Conservation (phyloP, 1,140 invertebrate genomes). For the Chironomus tepperi region DNA sequence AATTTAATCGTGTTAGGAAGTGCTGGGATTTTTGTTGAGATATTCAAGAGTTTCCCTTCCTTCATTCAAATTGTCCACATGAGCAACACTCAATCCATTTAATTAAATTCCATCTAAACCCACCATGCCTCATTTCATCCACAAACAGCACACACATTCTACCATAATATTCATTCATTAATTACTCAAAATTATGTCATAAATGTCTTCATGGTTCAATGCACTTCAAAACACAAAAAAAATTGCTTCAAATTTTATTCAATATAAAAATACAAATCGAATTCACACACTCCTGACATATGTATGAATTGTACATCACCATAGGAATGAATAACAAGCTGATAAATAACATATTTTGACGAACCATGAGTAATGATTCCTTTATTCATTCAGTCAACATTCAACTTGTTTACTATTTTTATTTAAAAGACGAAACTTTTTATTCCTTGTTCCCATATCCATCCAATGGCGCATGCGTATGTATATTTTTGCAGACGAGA, state of each 20-base stretch:
- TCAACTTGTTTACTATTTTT: conserved; percentile 7
- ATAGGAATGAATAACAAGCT: conserved; percentile 8
- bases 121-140: no score
- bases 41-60: no score
- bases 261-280: no score
- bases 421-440: not conserved
- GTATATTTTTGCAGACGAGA: not conserved
- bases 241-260: not conserved
- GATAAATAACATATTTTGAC: conserved; percentile 8
- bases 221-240: not conserved
- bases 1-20: no score
- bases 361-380: conserved; percentile 1
- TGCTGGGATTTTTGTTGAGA: not conserved
- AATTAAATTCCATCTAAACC: no score
- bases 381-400: conserved; percentile 7
- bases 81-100: no score
- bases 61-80: no score
- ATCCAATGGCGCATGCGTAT: conserved; percentile 4
- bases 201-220: not conserved
- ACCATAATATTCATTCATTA: no score
- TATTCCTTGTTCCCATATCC: not conserved
- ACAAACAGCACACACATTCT: no score
- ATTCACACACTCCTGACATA: no score
- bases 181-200: no score
- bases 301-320: not conserved